Evolutionary conservation across 2,797 vertebrate species (phyloP).

Genomic region (Danio tinwini): DNA sequence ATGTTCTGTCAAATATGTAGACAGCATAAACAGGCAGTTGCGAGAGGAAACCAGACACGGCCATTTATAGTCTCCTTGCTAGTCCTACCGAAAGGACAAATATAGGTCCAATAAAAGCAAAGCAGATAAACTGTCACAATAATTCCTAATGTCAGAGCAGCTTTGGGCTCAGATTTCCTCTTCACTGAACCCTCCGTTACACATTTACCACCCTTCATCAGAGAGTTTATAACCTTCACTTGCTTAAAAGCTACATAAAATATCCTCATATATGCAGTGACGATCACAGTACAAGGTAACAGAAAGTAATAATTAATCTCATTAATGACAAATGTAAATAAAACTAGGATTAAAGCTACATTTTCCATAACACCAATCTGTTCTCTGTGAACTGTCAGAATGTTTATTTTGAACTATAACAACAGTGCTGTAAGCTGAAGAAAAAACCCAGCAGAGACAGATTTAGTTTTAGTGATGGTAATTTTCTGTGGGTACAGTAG

Average conservation of each 20-base stretch:
- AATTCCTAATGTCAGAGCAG: too few species aligned
- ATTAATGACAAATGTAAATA: neutral
- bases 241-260: neutral
- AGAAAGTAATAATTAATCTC: neutral
- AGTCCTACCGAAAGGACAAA: too few species aligned
- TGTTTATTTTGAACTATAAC: neutral
- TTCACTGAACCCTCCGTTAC: too few species aligned
- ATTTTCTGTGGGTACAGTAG: constrained; percentile 23
- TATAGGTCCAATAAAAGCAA: too few species aligned
- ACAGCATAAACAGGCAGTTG: too few species aligned
- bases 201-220: too few species aligned
- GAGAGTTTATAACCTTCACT: too few species aligned
- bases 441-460: neutral
- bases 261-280: neutral
- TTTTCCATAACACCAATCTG: neutral
- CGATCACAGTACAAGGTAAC: neutral
- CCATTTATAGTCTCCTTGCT: too few species aligned
- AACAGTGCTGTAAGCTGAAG: neutral
- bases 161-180: too few species aligned
- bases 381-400: neutral
- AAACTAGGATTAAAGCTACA: neutral
- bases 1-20: too few species aligned
- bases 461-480: constrained; percentile 9
- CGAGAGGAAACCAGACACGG: too few species aligned
- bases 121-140: too few species aligned